Percentiles rank a stretch among this genome's conserved stretches.
Conservation (phyloP, 1,140 invertebrate species). For the Agrilus planipennis region DNA sequence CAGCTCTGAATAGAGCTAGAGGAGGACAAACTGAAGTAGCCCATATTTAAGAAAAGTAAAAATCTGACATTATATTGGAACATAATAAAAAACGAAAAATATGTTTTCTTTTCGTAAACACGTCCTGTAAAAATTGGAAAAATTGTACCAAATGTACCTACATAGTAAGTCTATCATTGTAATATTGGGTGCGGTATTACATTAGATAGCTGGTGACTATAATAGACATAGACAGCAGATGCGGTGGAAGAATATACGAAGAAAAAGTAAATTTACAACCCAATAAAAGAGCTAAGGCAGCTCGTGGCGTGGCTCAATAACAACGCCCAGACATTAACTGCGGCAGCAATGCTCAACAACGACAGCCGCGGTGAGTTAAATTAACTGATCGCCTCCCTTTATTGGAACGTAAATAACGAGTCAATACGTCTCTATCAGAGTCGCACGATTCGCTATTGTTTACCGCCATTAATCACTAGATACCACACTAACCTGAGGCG, state of each 20-base stretch:
- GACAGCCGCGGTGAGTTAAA: too few relatives aligned
- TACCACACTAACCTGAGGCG: too few relatives aligned
- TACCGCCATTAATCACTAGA: too few relatives aligned
- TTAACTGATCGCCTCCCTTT: conserved; percentile 11
- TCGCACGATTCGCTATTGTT: too few relatives aligned
- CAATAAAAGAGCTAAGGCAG: conserved; percentile 10
- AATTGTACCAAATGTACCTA: not conserved
- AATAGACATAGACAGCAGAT: not conserved
- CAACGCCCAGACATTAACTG: too few relatives aligned
- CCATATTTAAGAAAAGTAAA: too few relatives aligned
- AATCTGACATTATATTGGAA: not conserved
- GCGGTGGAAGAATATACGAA: not conserved
- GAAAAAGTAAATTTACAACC: conserved; percentile 8
- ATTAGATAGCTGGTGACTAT: not conserved
- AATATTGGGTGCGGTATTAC: not conserved
- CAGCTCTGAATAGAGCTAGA: too few relatives aligned
- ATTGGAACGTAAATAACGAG: conserved; percentile 10
- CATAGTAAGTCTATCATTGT: not conserved
- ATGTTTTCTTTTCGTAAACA: not conserved
- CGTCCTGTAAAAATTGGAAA: not conserved
- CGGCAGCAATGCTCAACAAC: too few relatives aligned
- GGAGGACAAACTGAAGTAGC: too few relatives aligned
- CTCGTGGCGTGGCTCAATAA: conserved; percentile 4
- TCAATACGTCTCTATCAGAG: conserved; percentile 9
- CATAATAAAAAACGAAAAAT: not conserved